Evolutionary conservation across 2,797 vertebrate genomes (phyloP), one percentile per base, ranked within the genome.

Genomic region (Onychomys torridus): DNA sequence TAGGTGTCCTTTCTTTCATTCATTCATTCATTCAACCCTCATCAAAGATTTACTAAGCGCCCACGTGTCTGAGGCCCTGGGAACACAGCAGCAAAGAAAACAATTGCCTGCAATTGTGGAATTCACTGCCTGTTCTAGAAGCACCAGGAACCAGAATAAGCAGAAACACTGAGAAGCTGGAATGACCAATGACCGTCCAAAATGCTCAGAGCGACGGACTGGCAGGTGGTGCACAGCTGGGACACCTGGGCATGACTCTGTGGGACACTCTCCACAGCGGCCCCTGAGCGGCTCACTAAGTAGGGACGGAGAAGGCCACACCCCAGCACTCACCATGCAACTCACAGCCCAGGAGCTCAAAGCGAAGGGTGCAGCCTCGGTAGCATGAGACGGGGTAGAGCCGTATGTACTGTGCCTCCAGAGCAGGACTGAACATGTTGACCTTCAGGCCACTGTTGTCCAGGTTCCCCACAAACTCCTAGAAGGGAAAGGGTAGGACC

Each of bases 281-380:
- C n/a, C 59, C 76, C 55, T 0, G 8, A 11, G 23, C 25, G 9
- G 49, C 43, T 52, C 75, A 67, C 23, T n/a, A 23, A 69, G 14
- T 46, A 29, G 0, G 17, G 63, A 17, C 32, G 65, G 2, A 16
- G 0, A 37, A 46, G 25, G 43, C 59, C 55, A 17, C 5, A 34
- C 4, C 37, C 3, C 2, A 13, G 14, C 61, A 97, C 98, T 99
- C 99, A 99, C 99, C 99, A 0, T 99, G 99, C 93, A 99, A 98
- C 97, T 99, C 99, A 13, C 99, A 99, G 98, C 99, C 99, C 65
- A 99, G 98, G 90, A 99, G 99, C 97, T 99, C 99, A 82, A 99
- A 99, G 95, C 99, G 99, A 97, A 99, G 98, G 0, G 99, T 99
- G 98, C 99, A 99, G 75, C 99, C 99, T 0, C 98, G 98, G 92